phyloP scores from a whole-genome alignment of 2,113 vertebrate species.

The Pitta sordida region DNA sequence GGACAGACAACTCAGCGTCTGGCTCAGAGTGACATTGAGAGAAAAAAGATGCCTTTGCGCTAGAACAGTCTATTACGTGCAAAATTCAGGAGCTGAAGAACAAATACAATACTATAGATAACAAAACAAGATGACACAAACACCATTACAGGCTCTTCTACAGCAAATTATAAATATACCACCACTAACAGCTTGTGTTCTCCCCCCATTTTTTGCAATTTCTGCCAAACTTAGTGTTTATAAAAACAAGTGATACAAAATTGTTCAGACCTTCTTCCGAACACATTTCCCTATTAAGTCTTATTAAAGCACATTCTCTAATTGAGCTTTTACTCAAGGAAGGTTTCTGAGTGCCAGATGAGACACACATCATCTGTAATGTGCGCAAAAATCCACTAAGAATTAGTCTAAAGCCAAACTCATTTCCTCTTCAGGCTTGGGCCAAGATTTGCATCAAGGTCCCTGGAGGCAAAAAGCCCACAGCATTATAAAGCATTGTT shows the following conservation, averaged over 20 bases:
- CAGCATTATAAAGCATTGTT: neutral
- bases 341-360: neutral
- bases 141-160: neutral
- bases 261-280: neutral
- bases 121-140: neutral
- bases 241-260: neutral
- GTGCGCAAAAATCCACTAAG: neutral
- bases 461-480: neutral
- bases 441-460: slow-evolving; percentile 14
- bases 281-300: neutral
- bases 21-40: neutral
- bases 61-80: neutral
- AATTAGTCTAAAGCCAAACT: slow-evolving; percentile 30
- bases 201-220: rapidly evolving
- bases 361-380: neutral
- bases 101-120: neutral
- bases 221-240: neutral
- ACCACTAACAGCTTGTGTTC: neutral
- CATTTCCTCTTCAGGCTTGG: slow-evolving; percentile 18
- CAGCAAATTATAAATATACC: neutral
- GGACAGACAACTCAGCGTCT: neutral
- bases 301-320: neutral
- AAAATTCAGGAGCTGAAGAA: neutral
- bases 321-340: neutral
- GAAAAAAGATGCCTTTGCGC: neutral